These are phyloP conservation scores for Sardinella longiceps DNA, from an alignment of 2,797 vertebrate species.

Conservation along the genomic window DNA sequence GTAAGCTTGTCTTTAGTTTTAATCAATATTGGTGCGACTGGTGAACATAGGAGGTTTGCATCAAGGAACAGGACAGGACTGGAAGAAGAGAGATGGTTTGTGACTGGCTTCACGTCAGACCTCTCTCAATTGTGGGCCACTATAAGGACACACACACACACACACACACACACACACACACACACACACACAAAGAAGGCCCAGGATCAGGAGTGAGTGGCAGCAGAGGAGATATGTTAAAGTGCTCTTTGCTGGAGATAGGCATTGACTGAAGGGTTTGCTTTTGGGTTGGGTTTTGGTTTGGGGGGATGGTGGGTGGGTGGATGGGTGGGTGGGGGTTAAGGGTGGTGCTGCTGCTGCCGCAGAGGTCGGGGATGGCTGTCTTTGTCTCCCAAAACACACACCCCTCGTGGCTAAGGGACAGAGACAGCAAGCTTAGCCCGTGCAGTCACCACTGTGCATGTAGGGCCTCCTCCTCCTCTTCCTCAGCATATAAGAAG, in stretches of 20 bases:
- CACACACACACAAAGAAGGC: constrained; percentile 13
- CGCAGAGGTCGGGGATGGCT: background rate
- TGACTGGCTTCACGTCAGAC: background rate
- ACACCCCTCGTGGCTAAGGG: constrained; percentile 27
- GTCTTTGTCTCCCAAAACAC: constrained; percentile 56
- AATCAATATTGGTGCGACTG: background rate
- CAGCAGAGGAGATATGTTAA: constrained; percentile 41
- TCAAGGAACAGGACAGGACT: background rate
- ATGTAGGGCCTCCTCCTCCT: constrained; percentile 8
- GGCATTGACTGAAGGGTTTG: background rate
- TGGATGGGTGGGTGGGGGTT: background rate
- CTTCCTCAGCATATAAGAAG: background rate
- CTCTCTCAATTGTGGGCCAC: background rate
- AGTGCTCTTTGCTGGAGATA: constrained; percentile 33
- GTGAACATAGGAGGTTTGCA: background rate
- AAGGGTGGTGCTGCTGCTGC: background rate
- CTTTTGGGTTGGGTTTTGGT: background rate
- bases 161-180: constrained; percentile 11
- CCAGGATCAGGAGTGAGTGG: constrained; percentile 43
- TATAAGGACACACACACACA: constrained; percentile 8
- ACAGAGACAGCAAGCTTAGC: constrained; percentile 23
- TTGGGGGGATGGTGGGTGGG: background rate
- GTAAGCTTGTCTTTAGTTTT: background rate
- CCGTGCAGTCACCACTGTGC: constrained; percentile 22
- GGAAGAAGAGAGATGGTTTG: background rate